Percentiles rank a stretch among this genome's conserved stretches.
These are phyloP conservation scores for Festucalex cinctus DNA, from an alignment of 2,113 vertebrate genomes.

Conservation along the genomic window DNA sequence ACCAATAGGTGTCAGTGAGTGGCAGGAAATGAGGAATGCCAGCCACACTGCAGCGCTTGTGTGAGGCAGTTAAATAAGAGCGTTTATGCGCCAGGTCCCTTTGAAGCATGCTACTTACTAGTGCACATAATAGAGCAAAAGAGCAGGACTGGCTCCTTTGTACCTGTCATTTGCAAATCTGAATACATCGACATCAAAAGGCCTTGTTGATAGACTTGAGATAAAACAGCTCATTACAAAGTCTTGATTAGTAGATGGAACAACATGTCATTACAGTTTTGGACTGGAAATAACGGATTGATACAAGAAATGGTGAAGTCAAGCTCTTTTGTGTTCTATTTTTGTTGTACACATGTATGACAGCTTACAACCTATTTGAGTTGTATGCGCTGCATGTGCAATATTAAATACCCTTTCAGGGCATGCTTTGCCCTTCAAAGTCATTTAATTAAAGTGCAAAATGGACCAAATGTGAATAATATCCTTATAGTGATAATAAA, in stretches of 20 bases:
- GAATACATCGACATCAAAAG: conserved; percentile 65
- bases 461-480: background rate
- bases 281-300: background rate
- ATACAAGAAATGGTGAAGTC: background rate
- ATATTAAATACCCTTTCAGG: background rate
- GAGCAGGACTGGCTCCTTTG: background rate
- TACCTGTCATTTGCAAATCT: conserved; percentile 58
- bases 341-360: background rate
- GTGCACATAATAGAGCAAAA: background rate
- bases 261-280: background rate
- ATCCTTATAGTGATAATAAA: background rate
- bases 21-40: conserved; percentile 25
- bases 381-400: background rate
- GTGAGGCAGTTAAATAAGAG: conserved; percentile 29
- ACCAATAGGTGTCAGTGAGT: conserved; percentile 33
- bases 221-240: background rate
- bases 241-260: background rate
- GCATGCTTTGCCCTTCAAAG: background rate
- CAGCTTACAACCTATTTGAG: background rate
- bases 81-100: conserved; percentile 37
- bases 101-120: conserved; percentile 43
- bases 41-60: background rate
- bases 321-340: background rate
- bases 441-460: background rate
- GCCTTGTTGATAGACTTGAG: conserved; percentile 56